phyloP scores from a whole-genome alignment of 2,797 vertebrate genomes.

The Etheostoma perlongum region DNA sequence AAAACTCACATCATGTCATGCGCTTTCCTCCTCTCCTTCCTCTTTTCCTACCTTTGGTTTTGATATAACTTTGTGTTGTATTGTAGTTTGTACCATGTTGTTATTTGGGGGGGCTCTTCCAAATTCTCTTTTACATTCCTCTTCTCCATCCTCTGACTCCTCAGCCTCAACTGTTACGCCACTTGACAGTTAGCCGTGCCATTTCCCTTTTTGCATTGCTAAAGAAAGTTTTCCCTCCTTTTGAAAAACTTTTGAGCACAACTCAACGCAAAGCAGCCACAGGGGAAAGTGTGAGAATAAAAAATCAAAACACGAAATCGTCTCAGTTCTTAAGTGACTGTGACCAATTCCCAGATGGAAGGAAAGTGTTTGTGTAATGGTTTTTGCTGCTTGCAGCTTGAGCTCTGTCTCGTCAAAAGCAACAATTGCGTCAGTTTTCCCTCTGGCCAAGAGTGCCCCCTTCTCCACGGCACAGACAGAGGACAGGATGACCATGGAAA shows the following conservation, averaged over 20 bases:
- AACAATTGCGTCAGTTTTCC: conserved; percentile 66
- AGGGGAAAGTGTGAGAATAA: conserved; percentile 24
- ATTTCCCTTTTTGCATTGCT: conserved; percentile 20
- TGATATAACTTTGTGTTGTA: conserved; percentile 43
- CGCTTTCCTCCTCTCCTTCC: conserved; percentile 37
- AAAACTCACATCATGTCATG: conserved; percentile 48
- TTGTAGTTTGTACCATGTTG: conserved; percentile 36
- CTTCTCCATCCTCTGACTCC: conserved; percentile 31
- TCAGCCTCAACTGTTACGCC: conserved; percentile 51
- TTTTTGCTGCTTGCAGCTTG: conserved; percentile 41
- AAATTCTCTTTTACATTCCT: conserved; percentile 26
- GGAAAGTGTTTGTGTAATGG: conserved; percentile 53
- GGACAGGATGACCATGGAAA: not conserved
- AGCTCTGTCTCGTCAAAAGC: conserved; percentile 54
- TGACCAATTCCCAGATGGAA: conserved; percentile 71
- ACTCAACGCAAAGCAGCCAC: conserved; percentile 35
- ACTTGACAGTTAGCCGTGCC: conserved; percentile 67
- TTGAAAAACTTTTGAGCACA: conserved; percentile 58
- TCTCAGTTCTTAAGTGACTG: conserved; percentile 69
- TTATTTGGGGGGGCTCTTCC: conserved; percentile 41
- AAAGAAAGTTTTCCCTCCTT: conserved; percentile 42
- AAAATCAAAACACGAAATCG: conserved; percentile 56
- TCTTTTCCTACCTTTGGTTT: conserved; percentile 42
- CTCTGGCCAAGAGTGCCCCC: conserved; percentile 54
- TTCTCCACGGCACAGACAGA: conserved; percentile 37